Evolutionary conservation across 2,797 vertebrate species (phyloP).

Genomic region (Selene dorsalis): DNA sequence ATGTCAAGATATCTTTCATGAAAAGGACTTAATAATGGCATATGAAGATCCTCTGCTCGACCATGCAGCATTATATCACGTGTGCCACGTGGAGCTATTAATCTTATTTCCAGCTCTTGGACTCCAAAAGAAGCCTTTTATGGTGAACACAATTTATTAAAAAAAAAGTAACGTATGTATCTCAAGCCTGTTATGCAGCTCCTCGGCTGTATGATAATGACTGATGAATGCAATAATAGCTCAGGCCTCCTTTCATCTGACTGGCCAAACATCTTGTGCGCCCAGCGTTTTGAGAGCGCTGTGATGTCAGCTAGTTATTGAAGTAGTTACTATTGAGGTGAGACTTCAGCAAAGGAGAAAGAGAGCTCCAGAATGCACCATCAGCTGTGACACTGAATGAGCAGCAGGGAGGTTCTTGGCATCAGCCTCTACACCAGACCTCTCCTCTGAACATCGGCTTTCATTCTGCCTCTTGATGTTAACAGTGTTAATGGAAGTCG

Average conservation of each 20-base stretch:
- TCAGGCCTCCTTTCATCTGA: not conserved
- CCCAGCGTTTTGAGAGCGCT: not conserved
- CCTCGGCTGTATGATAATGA: not conserved
- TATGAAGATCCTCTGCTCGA: not conserved
- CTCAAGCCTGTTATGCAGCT: not conserved
- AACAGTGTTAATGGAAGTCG: not conserved
- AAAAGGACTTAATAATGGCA: not conserved
- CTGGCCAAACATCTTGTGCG: not conserved
- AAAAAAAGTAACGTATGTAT: too few species aligned
- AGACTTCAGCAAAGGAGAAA: slow-evolving; percentile 34
- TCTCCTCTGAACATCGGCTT: slow-evolving; percentile 6
- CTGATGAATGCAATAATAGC: not conserved
- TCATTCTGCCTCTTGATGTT: not conserved
- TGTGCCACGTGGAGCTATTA: too few species aligned
- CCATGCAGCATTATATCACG: too few species aligned
- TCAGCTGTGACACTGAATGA: slow-evolving; percentile 41
- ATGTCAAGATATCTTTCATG: slow-evolving; percentile 15
- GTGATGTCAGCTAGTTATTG: not conserved
- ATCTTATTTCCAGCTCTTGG: too few species aligned
- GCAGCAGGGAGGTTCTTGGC: slow-evolving; percentile 23
- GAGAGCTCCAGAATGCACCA: slow-evolving; percentile 22
- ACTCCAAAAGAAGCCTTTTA: too few species aligned
- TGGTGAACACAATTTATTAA: too few species aligned
- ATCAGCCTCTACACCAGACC: slow-evolving; percentile 1
- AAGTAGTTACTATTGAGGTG: slow-evolving; percentile 60